phyloP scores from a whole-genome alignment of 2,113 vertebrate genomes.

The Neotoma lepida region DNA sequence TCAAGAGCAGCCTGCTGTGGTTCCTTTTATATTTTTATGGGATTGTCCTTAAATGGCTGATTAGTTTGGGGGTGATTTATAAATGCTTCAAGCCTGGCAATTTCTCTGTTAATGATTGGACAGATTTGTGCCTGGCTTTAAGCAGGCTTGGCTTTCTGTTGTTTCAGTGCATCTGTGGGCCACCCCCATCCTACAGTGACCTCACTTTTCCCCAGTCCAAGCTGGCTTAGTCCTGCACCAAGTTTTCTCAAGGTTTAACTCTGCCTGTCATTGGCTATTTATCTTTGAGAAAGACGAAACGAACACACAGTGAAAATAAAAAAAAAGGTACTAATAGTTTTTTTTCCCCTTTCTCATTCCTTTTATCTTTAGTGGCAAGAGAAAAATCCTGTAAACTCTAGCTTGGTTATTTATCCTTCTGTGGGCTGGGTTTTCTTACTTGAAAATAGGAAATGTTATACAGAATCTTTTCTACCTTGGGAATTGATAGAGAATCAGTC shows the following conservation, averaged over 20 bases:
- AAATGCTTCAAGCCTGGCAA: constrained; percentile 72
- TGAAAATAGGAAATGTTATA: neutral
- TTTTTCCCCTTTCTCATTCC: neutral
- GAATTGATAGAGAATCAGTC: neutral
- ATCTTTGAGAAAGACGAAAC: neutral
- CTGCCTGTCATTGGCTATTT: neutral
- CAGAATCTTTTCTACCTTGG: neutral
- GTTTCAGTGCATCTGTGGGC: neutral
- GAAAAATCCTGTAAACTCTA: neutral
- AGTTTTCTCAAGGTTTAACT: neutral
- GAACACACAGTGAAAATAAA: neutral
- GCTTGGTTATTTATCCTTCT: neutral
- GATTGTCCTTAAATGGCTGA: constrained; percentile 82
- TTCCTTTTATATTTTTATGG: constrained; percentile 79
- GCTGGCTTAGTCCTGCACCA: neutral
- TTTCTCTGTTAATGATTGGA: constrained; percentile 71
- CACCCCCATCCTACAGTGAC: neutral
- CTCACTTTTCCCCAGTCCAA: neutral
- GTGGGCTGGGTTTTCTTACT: neutral
- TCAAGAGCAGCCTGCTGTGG: constrained; percentile 71
- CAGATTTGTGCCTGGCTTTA: constrained; percentile 77
- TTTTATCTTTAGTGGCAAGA: neutral
- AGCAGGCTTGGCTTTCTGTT: constrained; percentile 46
- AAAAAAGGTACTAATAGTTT: neutral
- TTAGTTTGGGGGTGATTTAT: constrained; percentile 81